Evolutionary conservation across 2,888 invertebrate genomes (phyloP).

Genomic region (Sesia bembeciformis): DNA sequence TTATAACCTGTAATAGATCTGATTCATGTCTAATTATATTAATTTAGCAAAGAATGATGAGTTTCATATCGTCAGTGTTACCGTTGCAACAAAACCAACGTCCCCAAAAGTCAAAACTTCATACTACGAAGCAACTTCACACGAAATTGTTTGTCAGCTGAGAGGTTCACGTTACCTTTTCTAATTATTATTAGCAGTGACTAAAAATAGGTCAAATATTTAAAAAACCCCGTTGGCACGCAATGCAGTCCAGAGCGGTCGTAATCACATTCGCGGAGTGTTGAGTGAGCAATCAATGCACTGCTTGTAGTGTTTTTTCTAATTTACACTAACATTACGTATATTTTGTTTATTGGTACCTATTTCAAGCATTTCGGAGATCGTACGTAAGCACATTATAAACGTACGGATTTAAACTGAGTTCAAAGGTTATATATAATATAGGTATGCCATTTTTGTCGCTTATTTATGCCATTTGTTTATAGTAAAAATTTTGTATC

Average conservation of each 20-base stretch:
- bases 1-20: no score
- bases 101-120: slow-evolving; percentile 17
- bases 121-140: no score
- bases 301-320: neutral
- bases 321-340: neutral
- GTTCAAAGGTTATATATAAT: no score
- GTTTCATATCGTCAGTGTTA: slow-evolving; percentile 18
- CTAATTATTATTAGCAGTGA: slow-evolving; percentile 67
- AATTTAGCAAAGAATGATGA: no score
- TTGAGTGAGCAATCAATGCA: slow-evolving; percentile 20
- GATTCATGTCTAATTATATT: no score
- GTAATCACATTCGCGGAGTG: slow-evolving; percentile 46
- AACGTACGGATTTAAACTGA: no score
- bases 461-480: no score
- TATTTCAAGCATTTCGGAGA: no score
- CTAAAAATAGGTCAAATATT: slow-evolving; percentile 72
- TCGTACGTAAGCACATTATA: no score
- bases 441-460: no score
- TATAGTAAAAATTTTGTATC: no score
- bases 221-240: slow-evolving; percentile 64
- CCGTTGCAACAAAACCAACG: slow-evolving; percentile 21
- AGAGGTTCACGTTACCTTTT: slow-evolving; percentile 70
- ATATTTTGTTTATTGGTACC: neutral
- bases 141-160: slow-evolving; percentile 41
- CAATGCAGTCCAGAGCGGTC: slow-evolving; percentile 41